Conservation (phyloP, 2,888 invertebrate species). For the Peribatodes rhomboidaria region DNA sequence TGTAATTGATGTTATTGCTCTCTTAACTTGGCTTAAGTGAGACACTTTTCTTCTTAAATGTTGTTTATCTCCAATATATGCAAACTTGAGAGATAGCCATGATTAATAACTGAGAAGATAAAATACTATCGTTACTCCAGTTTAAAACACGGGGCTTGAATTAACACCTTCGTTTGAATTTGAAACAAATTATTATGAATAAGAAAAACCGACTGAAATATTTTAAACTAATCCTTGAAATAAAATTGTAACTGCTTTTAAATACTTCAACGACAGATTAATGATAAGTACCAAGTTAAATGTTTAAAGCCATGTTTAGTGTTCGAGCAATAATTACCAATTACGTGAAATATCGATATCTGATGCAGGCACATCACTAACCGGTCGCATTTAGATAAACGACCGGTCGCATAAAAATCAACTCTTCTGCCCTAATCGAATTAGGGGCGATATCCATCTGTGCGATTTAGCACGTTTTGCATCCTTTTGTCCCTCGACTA, state of each 20-base stretch:
- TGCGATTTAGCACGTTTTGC: conserved; percentile 84
- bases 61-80: conserved; percentile 26
- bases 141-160: background rate
- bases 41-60: conserved; percentile 28
- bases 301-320: background rate
- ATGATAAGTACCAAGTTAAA: conserved; percentile 5
- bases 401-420: conserved; percentile 82
- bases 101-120: conserved; percentile 23
- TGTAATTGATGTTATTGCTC: conserved; percentile 36
- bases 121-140: conserved; percentile 10
- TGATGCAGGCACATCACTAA: conserved; percentile 58
- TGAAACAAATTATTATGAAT: background rate
- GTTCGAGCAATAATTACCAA: conserved; percentile 3
- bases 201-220: too few relatives aligned
- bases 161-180: background rate
- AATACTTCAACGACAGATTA: background rate
- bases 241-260: too few relatives aligned
- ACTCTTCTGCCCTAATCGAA: conserved; percentile 84
- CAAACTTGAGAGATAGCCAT: conserved; percentile 24
- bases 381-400: conserved; percentile 77
- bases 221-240: too few relatives aligned
- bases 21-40: conserved; percentile 31
- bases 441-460: conserved; percentile 82
- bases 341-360: conserved; percentile 40
- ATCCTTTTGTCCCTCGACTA: conserved; percentile 79